phyloP scores from a whole-genome alignment of 2,113 vertebrate species.

The Oriolus oriolus region DNA sequence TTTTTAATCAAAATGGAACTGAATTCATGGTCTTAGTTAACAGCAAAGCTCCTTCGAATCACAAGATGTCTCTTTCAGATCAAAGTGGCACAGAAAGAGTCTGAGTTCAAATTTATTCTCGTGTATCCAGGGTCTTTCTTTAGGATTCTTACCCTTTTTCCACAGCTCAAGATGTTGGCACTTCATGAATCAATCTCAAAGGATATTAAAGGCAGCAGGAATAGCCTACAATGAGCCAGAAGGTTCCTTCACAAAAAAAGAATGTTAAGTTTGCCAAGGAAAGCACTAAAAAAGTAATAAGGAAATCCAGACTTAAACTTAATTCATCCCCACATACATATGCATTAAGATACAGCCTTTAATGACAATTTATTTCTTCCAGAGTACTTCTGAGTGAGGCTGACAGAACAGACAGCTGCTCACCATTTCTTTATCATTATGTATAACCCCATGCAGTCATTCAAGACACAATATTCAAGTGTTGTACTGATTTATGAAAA shows the following conservation, averaged over 20 bases:
- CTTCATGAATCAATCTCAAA: constrained; percentile 61
- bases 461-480: not conserved
- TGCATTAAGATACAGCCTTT: constrained; percentile 37
- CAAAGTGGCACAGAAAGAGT: constrained; percentile 61
- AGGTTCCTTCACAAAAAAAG: constrained; percentile 43
- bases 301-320: constrained; percentile 52
- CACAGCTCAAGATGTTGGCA: constrained; percentile 50
- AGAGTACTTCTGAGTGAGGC: not conserved
- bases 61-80: constrained; percentile 42
- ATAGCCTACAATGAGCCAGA: constrained; percentile 44
- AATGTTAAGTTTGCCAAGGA: constrained; percentile 39
- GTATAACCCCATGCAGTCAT: not conserved
- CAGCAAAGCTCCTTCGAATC: constrained; percentile 61
- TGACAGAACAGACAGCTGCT: constrained; percentile 15
- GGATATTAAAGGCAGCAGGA: constrained; percentile 56
- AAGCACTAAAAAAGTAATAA: constrained; percentile 52
- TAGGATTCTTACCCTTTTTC: constrained; percentile 60
- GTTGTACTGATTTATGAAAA: not conserved
- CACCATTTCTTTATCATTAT: not conserved
- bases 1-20: constrained; percentile 46
- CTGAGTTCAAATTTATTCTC: constrained; percentile 65
- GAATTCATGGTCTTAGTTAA: constrained; percentile 38
- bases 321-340: constrained; percentile 32
- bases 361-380: constrained; percentile 33
- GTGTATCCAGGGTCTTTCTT: constrained; percentile 22